These are phyloP conservation scores for Caenorhabditis sp. DNA, from an alignment of 2,888 invertebrate species.

Conservation along the genomic window DNA sequence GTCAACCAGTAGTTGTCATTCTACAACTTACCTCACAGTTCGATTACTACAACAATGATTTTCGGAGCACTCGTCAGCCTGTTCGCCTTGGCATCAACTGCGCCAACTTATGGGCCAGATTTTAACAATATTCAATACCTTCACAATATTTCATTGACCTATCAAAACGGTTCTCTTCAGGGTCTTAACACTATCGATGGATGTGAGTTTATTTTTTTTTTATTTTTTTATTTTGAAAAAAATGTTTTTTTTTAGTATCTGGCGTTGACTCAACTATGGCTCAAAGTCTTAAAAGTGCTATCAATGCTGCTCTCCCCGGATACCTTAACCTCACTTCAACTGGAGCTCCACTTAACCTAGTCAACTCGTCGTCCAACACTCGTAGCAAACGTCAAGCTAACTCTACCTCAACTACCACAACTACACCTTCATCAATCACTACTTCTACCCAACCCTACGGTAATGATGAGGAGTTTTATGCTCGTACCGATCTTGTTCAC, in stretches of 20 bases:
- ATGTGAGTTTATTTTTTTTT: too few relatives aligned
- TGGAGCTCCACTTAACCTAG: background rate
- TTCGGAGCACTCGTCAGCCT: background rate
- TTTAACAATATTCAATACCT: constrained; percentile 31
- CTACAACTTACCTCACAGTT: background rate
- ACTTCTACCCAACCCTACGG: constrained; percentile 39
- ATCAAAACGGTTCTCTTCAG: constrained; percentile 18
- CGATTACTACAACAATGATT: background rate
- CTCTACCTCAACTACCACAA: background rate
- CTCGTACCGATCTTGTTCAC: constrained; percentile 36
- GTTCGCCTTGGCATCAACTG: background rate
- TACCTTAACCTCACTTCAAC: background rate
- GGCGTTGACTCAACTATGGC: constrained; percentile 32
- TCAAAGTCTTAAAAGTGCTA: constrained; percentile 26
- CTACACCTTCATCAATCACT: background rate
- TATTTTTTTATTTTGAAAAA: too few relatives aligned
- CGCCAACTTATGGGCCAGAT: constrained; percentile 16
- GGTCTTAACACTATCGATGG: constrained; percentile 19
- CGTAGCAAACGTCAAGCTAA: background rate
- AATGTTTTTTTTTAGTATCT: constrained; percentile 15
- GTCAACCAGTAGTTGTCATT: background rate
- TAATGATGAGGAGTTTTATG: constrained; percentile 41
- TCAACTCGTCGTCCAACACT: background rate
- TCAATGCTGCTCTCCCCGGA: constrained; percentile 24
- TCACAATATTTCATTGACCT: constrained; percentile 23